Base-by-base conservation (phyloP, 1,140 invertebrate species). In the Trichoplusia ni region DNA sequence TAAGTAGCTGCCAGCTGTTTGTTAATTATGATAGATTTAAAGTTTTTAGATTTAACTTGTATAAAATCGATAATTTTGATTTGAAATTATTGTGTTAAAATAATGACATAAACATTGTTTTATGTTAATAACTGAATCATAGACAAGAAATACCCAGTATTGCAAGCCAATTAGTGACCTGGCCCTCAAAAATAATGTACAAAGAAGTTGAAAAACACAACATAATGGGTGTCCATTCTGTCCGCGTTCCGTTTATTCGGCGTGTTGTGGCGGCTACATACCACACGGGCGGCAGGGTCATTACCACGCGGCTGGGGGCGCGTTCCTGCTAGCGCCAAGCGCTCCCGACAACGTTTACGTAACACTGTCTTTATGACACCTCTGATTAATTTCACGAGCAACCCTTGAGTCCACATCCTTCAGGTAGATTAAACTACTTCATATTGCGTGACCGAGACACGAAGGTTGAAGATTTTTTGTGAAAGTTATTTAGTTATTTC, bases 231-330 rank as follows among this genome's bases (percentile, higher is more conserved):
- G 29, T 23, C n/a, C n/a, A n/a, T n/a, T n/a, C n/a, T n/a, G n/a
- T n/a, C n/a, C n/a, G n/a, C n/a, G 25, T 27, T 3, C 9, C 4
- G 31, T 29, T 33, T 44, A 8, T 42, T 21, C 25, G 31, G 42
- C 44, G 31, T 23, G n/a, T 46, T 9, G 25, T 13, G 53, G 27
- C 58, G 35, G 49, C 46, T 67, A 65, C 62, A 44, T 58, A 66
- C 66, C 62, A 33, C 54, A 64, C 33, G 16, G 56, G 42, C 27
- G 27, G 65, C 56, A 60, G 46, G 66, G 71, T 69, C 71, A 73
- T 73, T 73, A 73, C 64, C 67, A 58, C 67, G 27, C 59, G 44
- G 49, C 54, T 47, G 38, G 42, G 63, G 60, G 54, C 51, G 63
- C 63, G 54, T 35, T 59, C 59, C 46, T 27, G 51, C 53, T 51